Evolutionary conservation across 2,113 vertebrate species (phyloP).

Genomic region (Cepphus grylle): DNA sequence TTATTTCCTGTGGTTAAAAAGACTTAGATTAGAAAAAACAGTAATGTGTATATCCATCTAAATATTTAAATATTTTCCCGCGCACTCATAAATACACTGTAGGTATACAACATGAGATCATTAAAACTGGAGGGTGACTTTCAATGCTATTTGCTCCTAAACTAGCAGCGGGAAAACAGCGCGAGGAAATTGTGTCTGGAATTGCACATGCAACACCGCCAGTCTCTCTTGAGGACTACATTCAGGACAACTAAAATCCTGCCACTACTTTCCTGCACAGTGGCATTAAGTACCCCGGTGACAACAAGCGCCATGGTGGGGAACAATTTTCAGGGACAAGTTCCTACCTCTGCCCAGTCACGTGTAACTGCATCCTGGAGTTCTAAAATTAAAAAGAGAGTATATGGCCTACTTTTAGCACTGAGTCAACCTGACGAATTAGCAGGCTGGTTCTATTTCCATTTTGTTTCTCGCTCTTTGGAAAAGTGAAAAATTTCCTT

Average conservation of each 20-base stretch:
- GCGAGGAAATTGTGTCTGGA: not conserved
- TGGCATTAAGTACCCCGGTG: not conserved
- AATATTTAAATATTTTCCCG: not conserved
- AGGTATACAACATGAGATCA: not conserved
- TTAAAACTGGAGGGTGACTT: not conserved
- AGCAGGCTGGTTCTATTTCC: not conserved
- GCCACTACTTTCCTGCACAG: not conserved
- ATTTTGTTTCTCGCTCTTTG: not conserved
- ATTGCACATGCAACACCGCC: not conserved
- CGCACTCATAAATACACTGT: not conserved
- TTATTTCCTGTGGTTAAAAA: not conserved
- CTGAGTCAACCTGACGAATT: not conserved
- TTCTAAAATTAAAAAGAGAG: not conserved
- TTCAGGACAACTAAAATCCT: not conserved
- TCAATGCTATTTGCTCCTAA: not conserved
- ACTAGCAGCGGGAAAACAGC: not conserved
- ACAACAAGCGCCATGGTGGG: not conserved
- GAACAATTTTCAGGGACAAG: not conserved
- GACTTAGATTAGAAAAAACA: not conserved
- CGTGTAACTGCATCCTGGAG: not conserved
- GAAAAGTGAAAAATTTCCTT: not conserved
- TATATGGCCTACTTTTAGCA: not conserved
- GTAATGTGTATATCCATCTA: not conserved
- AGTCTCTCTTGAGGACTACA: not conserved
- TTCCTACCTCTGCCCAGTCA: not conserved